phyloP scores from a whole-genome alignment of 2,888 invertebrate species.

The Brenthis hecate region DNA sequence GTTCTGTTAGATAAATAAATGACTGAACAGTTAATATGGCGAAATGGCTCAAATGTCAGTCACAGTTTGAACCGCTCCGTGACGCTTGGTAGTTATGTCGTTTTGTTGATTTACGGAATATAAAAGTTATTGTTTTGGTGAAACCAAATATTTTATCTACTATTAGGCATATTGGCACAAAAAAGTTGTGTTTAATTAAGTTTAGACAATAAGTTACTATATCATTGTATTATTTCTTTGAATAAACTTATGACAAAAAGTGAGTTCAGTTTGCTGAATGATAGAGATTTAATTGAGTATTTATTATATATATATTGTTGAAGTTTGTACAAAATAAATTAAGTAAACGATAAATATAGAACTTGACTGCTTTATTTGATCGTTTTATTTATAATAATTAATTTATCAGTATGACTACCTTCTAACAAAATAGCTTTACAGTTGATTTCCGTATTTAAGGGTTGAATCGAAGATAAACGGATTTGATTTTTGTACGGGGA shows the following conservation, averaged over 20 bases:
- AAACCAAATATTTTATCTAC: constrained; percentile 78
- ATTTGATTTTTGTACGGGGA: too few relatives aligned
- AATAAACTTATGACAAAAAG: constrained; percentile 81
- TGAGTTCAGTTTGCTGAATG: constrained; percentile 83
- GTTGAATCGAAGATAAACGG: too few relatives aligned
- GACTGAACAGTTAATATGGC: constrained; percentile 25
- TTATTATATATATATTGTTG: constrained; percentile 84
- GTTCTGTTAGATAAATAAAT: constrained; percentile 18
- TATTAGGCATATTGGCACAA: constrained; percentile 83
- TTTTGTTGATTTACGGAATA: constrained; percentile 46
- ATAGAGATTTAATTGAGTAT: constrained; percentile 83
- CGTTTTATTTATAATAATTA: constrained; percentile 59
- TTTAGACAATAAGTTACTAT: constrained; percentile 82
- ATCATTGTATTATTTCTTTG: constrained; percentile 79
- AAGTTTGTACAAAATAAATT: constrained; percentile 84
- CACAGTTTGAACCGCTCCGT: constrained; percentile 39
- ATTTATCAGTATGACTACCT: background rate
- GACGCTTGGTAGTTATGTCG: constrained; percentile 39
- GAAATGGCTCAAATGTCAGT: constrained; percentile 17
- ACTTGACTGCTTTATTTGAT: constrained; percentile 80
- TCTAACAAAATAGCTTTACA: too few relatives aligned
- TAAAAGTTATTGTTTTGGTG: constrained; percentile 62
- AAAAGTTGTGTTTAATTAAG: constrained; percentile 83
- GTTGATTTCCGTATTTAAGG: too few relatives aligned
- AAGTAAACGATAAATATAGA: constrained; percentile 84